Percentiles rank a stretch among this genome's conserved stretches.
Evolutionary conservation across 2,797 vertebrate genomes (phyloP).

Genomic region (Galago senegalensis): DNA sequence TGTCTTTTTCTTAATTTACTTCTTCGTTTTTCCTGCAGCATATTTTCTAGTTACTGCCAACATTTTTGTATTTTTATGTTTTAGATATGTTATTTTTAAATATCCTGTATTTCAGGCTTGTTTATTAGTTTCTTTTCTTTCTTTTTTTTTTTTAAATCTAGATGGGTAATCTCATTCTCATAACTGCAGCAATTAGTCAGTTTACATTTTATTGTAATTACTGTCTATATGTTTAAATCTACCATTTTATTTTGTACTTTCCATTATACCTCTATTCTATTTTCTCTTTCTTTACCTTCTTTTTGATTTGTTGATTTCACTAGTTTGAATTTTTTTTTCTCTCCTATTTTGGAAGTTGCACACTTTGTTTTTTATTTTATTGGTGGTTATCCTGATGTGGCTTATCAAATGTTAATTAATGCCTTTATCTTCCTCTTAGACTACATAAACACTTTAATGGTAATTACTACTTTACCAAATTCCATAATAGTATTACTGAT

Average conservation of each 20-base stretch:
- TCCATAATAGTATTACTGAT: neutral
- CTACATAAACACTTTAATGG: neutral
- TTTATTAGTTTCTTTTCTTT: neutral
- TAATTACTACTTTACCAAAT: neutral
- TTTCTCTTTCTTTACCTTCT: neutral
- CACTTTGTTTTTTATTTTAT: neutral
- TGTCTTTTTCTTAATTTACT: neutral
- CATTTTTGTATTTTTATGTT: neutral
- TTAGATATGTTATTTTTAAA: slow-evolving; percentile 37
- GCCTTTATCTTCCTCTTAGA: neutral
- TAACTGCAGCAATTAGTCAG: neutral
- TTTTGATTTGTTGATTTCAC: neutral
- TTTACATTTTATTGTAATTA: neutral
- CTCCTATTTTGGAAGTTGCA: neutral
- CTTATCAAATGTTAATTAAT: slow-evolving; percentile 11
- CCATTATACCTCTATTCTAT: neutral
- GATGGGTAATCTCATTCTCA: neutral
- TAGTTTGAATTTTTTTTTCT: neutral
- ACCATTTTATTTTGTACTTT: neutral
- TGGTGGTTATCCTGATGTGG: neutral
- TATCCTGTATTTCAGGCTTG: neutral
- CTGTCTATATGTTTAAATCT: neutral
- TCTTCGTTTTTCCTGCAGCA: neutral
- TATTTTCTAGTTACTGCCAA: neutral
- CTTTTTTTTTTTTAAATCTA: neutral